Conservation (phyloP, 2,888 invertebrate species). For the Aromia moschata region DNA sequence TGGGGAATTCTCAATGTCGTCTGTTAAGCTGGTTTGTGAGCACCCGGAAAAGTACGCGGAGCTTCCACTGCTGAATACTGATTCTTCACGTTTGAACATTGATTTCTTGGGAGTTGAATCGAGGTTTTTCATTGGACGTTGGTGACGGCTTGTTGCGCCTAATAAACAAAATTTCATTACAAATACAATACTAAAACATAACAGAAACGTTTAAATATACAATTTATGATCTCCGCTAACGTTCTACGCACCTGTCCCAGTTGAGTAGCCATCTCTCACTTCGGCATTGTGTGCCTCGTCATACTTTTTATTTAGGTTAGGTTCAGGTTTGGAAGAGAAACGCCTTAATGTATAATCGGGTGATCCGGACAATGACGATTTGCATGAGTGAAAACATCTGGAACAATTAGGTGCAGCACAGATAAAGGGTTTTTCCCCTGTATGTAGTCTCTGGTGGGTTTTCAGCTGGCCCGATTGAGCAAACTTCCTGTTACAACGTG, state of each 20-base stretch:
- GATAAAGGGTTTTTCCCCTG: slow-evolving; percentile 79
- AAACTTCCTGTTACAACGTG: slow-evolving; percentile 75
- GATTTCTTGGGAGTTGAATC: slow-evolving; percentile 52
- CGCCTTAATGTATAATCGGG: slow-evolving; percentile 66
- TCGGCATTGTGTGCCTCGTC: slow-evolving; percentile 62
- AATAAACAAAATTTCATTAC: background rate
- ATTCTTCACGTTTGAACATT: slow-evolving; percentile 47
- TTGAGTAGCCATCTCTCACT: slow-evolving; percentile 63
- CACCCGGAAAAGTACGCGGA: slow-evolving; percentile 47
- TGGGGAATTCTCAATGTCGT: slow-evolving; percentile 47
- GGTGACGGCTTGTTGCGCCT: slow-evolving; percentile 44
- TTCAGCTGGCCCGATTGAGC: slow-evolving; percentile 82
- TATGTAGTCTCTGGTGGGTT: slow-evolving; percentile 80
- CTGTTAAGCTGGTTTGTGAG: slow-evolving; percentile 44
- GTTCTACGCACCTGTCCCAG: slow-evolving; percentile 50
- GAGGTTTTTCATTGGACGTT: slow-evolving; percentile 43
- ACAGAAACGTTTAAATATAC: too few species aligned
- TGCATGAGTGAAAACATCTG: slow-evolving; percentile 78
- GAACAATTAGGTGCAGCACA: slow-evolving; percentile 72
- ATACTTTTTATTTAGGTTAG: slow-evolving; percentile 60
- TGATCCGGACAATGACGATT: slow-evolving; percentile 80
- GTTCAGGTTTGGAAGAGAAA: slow-evolving; percentile 48
- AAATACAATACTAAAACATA: background rate
- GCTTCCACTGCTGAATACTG: slow-evolving; percentile 44
- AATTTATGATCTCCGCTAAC: too few species aligned